Evolutionary conservation across 2,113 vertebrate genomes (phyloP).

Genomic region (Marcusenius ussheri): DNA sequence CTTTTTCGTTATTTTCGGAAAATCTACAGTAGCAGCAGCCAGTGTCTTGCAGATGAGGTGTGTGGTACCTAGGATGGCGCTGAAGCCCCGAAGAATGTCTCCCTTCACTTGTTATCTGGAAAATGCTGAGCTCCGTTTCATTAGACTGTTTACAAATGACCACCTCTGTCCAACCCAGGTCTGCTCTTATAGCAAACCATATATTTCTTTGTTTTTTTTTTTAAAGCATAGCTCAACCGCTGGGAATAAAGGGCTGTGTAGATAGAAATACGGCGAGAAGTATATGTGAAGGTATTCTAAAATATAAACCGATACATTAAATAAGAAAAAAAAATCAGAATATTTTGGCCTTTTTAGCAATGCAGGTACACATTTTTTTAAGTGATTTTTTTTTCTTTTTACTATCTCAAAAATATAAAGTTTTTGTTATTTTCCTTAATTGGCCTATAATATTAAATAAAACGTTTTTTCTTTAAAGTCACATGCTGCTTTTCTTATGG

Average conservation of each 20-base stretch:
- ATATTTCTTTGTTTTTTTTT: background rate
- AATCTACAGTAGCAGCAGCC: slow-evolving; percentile 4
- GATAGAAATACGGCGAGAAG: background rate
- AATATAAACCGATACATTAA: slow-evolving; percentile 21
- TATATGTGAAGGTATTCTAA: background rate
- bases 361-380: slow-evolving; percentile 64
- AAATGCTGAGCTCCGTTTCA: background rate
- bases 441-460: slow-evolving; percentile 71
- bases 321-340: slow-evolving; percentile 32
- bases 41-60: background rate
- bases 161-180: background rate
- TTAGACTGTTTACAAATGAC: background rate
- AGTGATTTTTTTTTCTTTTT: slow-evolving; percentile 44
- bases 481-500: slow-evolving; percentile 74
- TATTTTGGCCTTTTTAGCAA: slow-evolving; percentile 66
- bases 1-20: background rate
- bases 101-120: background rate
- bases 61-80: background rate
- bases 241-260: background rate
- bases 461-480: slow-evolving; percentile 46
- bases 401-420: slow-evolving; percentile 77
- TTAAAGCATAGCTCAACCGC: background rate
- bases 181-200: background rate
- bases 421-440: slow-evolving; percentile 60
- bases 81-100: background rate